Percentiles rank a stretch among this genome's conserved stretches.
Evolutionary conservation across 2,888 invertebrate genomes (phyloP).

Genomic region (Campopleginae sp.): DNA sequence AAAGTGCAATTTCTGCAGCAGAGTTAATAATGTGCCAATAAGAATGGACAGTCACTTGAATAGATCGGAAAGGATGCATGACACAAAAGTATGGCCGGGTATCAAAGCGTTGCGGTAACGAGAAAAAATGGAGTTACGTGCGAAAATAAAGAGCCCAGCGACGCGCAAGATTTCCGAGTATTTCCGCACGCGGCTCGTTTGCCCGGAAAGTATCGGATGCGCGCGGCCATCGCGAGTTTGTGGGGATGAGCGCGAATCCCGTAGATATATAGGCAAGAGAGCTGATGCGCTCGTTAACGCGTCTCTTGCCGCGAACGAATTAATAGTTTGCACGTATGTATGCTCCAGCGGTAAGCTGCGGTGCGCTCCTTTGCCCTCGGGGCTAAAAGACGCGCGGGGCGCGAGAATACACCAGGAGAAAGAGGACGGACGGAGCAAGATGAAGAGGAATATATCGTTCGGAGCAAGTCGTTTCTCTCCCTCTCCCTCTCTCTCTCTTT

Average conservation of each 20-base stretch:
- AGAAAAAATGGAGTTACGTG: neutral
- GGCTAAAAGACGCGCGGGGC: conserved; percentile 57
- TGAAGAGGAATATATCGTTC: conserved; percentile 54
- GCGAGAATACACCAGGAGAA: conserved; percentile 53
- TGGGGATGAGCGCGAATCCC: conserved; percentile 18
- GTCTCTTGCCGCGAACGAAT: conserved; percentile 67
- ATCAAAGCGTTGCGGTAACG: neutral
- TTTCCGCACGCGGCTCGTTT: neutral
- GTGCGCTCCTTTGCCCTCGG: conserved; percentile 45
- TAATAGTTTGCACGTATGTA: conserved; percentile 71
- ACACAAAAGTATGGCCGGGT: neutral
- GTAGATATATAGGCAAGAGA: conserved; percentile 21
- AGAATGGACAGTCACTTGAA: neutral
- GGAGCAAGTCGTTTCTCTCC: conserved; percentile 11
- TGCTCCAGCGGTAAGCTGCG: conserved; percentile 35
- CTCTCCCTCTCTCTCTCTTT: conserved; percentile 2
- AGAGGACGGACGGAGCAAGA: conserved; percentile 45
- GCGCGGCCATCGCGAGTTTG: neutral
- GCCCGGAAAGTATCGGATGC: neutral
- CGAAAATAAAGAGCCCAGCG: neutral
- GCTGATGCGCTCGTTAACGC: conserved; percentile 69
- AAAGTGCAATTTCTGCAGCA: neutral
- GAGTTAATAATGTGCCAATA: neutral
- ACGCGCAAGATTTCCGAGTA: neutral
- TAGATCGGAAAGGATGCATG: neutral